Base-by-base conservation (phyloP, 2,797 vertebrate genomes). In the Cirrhinus molitorella region DNA sequence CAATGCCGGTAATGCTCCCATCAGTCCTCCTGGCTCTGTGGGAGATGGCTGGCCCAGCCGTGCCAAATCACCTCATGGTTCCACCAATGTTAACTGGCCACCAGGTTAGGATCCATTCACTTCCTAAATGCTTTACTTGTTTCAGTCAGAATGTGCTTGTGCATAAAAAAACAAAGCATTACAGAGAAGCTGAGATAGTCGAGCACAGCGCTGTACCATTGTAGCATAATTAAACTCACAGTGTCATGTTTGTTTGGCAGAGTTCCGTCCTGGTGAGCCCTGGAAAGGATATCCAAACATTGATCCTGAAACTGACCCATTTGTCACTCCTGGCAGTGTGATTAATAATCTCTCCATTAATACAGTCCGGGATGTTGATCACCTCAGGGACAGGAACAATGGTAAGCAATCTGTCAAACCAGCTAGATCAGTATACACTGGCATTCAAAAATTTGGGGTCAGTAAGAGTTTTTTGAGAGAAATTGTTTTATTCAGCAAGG, bases 221-320 rank as follows among this genome's bases (percentile, higher is more conserved):
- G 45, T 80, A 19, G 6, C 19, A 59, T 31, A 13, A 71, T 61
- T 61, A 17, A 47, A 63, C 75, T 78, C 17, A 80, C 19, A 0
- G 2, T 6, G 51, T 72, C 14, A 28, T 83, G 61, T 76, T 49
- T 49, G 14, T 72, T 81, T 66, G 45, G 13, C 89, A 99, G 98
- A 99, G 94, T 99, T 99, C 94, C 97, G 98, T 85, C 98, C 98
- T 91, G 98, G 98, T 91, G 98, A 99, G 94, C 98, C 98, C 87
- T 99, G 98, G 98, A 98, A 97, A 97, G 98, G 97, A 95, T 99
- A 99, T 94, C 98, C 97, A 91, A 99, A 99, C 96, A 99, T 99
- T 89, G 98, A 99, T 96, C 98, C 98, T 88, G 98, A 99, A 95
- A 99, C 97, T 93, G 98, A 99, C 96, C 98, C 98, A 91, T 98